Evolutionary conservation across 2,113 vertebrate genomes (phyloP), one percentile per base, ranked within the genome.

Genomic region (Brachypteracias leptosomus): DNA sequence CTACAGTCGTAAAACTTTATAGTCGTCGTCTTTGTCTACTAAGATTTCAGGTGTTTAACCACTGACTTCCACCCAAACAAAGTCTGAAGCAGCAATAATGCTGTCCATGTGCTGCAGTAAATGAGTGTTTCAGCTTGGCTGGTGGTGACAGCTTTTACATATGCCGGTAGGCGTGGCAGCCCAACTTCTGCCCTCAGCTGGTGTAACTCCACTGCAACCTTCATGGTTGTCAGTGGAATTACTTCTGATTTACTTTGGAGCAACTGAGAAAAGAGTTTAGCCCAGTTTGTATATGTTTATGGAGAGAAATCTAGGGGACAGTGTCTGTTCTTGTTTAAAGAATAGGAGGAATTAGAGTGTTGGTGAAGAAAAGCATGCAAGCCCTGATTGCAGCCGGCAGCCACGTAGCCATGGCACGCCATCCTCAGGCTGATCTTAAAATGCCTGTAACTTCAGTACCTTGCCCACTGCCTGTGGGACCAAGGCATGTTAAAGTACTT

Each of bases 21-120:
- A 81, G 95, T 91, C 52, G 89, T 95, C 96, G 97, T 90, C 94
- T 96, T 93, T 91, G 97, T 97, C 94, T 96, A 93, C 93, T 92
- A 97, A 97, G 98, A 96, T 95, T 98, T 98, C 96, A 96, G 95
- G 97, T 97, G 93, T 96, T 96, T 97, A 97, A 97, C 89, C 84
- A 95, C 94, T 90, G 28, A 84, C 67, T 97, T 98, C 88, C 91
- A 96, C 94, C 89, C 80, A 86, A 95, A 89, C 57, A 74, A 92
- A 85, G 96, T 94, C 85, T 92, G 78, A 85, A 83, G 92, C 88
- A 87, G 82, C 63, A 73, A 71, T 98, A 98, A 98, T 89, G 92
- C 71, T 95, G 75, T 92, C 97, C 97, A 97, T 96, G 97, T 98
- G 97, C 91, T 96, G 82, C 46, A 51, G 75, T 89, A 95, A 97